A percentile compares a stretch with the other conserved stretches of the same genome.
These are phyloP conservation scores for Chaetodon trifascialis DNA, from an alignment of 2,113 vertebrate genomes.

Conservation along the genomic window DNA sequence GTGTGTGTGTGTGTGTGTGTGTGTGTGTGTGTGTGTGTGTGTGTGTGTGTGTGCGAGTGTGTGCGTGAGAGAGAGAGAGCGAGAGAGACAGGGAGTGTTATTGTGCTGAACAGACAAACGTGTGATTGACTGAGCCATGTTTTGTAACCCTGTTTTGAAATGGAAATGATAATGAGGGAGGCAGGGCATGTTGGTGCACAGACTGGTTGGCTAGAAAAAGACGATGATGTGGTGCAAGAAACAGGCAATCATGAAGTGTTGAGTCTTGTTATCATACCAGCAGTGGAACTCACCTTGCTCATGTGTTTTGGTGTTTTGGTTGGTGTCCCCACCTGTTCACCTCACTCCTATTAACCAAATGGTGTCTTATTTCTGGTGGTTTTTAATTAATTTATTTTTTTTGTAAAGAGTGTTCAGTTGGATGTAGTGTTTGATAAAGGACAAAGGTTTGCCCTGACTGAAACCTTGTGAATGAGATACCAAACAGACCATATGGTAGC, in stretches of 20 bases:
- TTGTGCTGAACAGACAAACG: constrained; percentile 54
- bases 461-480: constrained; percentile 36
- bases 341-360: constrained; percentile 14
- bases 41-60: no score
- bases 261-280: constrained; percentile 61
- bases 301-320: constrained; percentile 24
- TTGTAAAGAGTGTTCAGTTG: constrained; percentile 14
- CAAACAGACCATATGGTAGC: constrained; percentile 55
- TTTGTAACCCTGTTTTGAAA: constrained; percentile 63
- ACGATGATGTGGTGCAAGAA: constrained; percentile 51
- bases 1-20: neutral
- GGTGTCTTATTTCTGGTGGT: neutral
- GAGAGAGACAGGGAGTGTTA: constrained; percentile 40
- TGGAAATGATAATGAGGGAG: constrained; percentile 56
- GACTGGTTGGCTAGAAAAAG: constrained; percentile 20
- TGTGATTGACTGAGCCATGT: constrained; percentile 40
- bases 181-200: constrained; percentile 62
- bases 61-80: neutral
- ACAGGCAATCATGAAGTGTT: constrained; percentile 51
- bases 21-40: neutral
- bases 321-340: constrained; percentile 19
- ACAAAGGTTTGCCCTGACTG: constrained; percentile 33
- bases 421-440: constrained; percentile 26
- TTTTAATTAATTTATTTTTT: constrained; percentile 27
- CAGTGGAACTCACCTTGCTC: constrained; percentile 17